phyloP scores from a whole-genome alignment of 92 coral and sea anemone genomes.

The Blastomussa wellsi region DNA sequence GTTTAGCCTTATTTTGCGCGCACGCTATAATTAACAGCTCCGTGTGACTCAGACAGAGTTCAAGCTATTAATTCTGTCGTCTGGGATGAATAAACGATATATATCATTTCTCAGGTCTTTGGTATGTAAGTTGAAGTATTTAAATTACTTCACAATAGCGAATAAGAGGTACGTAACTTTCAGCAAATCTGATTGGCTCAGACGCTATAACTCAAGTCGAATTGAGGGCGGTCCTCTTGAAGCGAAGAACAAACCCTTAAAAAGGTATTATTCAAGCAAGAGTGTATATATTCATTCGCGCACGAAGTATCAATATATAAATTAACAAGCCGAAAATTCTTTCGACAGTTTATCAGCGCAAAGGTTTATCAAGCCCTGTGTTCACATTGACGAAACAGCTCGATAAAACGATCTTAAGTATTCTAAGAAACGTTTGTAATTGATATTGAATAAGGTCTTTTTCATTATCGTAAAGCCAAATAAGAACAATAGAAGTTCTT shows the following conservation, averaged over 20 bases:
- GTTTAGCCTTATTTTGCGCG: too few relatives aligned
- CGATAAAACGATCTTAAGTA: constrained; percentile 38
- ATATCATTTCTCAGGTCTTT: constrained; percentile 13
- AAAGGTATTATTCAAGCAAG: constrained; percentile 33
- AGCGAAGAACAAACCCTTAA: constrained; percentile 15
- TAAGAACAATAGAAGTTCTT: constrained; percentile 34
- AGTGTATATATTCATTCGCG: not conserved
- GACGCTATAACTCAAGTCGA: constrained; percentile 11
- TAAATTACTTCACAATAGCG: constrained; percentile 36
- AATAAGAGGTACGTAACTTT: not conserved
- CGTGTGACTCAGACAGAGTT: not conserved
- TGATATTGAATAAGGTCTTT: constrained; percentile 43
- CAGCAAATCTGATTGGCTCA: constrained; percentile 22
- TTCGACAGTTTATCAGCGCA: not conserved
- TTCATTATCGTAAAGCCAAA: constrained; percentile 34
- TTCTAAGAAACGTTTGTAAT: constrained; percentile 37
- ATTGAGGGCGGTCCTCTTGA: constrained; percentile 38
- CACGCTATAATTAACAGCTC: not conserved
- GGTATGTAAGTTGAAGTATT: constrained; percentile 34
- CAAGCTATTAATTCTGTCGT: constrained; percentile 31
- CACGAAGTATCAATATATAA: constrained; percentile 22
- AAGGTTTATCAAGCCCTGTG: not conserved
- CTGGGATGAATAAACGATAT: constrained; percentile 1
- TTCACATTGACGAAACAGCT: not conserved
- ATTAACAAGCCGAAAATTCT: not conserved